Conservation (phyloP, 1,140 invertebrate genomes). For the honey bee (Apis mellifera) region Amel_HAv3.1 CM009942.2:577501-578000, state of each 20-base stretch:
- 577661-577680: neutral
- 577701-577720: neutral
- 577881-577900: neutral
- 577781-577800: slow-evolving; percentile 63
- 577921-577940: slow-evolving; percentile 45
- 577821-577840: slow-evolving; percentile 9
- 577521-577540: slow-evolving; percentile 10
- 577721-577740: neutral
- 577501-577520: slow-evolving; percentile 3
- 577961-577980: slow-evolving; percentile 68
- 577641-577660: neutral
- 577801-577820: too few relatives aligned
- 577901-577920: slow-evolving; percentile 39
- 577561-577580: neutral
- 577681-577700: slow-evolving; percentile 5
- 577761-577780: slow-evolving; percentile 63
- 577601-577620: neutral
- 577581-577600: neutral
- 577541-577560: slow-evolving; percentile 4
- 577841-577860: slow-evolving; percentile 35
- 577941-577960: neutral
- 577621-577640: neutral
- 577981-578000: slow-evolving; percentile 74
- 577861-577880: neutral
- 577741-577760: slow-evolving; percentile 44